phyloP scores from a whole-genome alignment of 2,797 vertebrate species.

The Notolabrus celidotus region DNA sequence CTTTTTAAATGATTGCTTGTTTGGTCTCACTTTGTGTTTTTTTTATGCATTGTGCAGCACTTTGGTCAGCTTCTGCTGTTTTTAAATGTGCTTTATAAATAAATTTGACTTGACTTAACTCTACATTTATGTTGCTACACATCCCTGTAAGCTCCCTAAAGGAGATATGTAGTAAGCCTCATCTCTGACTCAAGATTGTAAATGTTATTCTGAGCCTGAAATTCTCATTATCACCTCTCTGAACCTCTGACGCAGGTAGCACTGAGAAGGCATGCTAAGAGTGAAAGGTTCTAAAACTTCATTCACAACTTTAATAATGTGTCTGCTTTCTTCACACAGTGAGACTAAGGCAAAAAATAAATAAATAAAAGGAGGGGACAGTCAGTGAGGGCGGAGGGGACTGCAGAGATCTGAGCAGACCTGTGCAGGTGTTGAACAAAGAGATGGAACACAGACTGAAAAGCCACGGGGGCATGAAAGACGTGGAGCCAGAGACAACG shows the following conservation, averaged over 20 bases:
- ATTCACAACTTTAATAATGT: conserved; percentile 6
- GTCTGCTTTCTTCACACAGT: conserved; percentile 6
- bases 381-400: neutral
- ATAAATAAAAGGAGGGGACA: conserved; percentile 3
- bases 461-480: conserved; percentile 56
- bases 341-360: conserved; percentile 33
- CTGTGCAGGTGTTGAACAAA: conserved; percentile 76
- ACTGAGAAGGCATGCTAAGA: neutral
- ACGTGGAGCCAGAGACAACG: conserved; percentile 44
- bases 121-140: no score
- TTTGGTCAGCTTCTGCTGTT: no score
- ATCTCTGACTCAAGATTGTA: neutral
- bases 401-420: conserved; percentile 63
- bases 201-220: neutral
- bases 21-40: no score
- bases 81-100: no score
- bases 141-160: neutral
- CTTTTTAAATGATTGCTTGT: no score
- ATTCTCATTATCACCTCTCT: neutral
- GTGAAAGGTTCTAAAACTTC: conserved; percentile 1
- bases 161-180: neutral
- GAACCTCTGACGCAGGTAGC: neutral
- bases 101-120: no score
- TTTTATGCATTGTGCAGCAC: no score
- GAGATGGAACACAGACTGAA: conserved; percentile 61